Conservation (phyloP, 1,140 invertebrate genomes). For the Zaprionus camerounensis region DNA sequence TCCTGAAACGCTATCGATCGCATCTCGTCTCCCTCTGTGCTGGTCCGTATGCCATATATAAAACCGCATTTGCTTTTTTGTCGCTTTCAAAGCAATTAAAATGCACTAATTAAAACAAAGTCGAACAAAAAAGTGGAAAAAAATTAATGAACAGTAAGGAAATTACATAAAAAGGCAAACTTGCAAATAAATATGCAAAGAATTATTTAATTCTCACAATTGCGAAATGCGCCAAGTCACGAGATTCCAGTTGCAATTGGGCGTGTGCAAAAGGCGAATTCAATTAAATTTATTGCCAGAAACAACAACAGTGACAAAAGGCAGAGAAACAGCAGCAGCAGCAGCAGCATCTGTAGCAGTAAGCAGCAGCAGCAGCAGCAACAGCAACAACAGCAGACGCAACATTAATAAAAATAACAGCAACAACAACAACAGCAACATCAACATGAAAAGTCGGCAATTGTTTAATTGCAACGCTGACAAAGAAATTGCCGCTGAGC, state of each 20-base stretch:
- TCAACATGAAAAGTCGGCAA: conserved; percentile 52
- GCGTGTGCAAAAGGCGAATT: conserved; percentile 62
- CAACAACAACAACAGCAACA: conserved; percentile 34
- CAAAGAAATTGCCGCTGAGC: conserved; percentile 71
- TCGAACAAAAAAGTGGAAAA: conserved; percentile 30
- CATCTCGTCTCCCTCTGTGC: conserved; percentile 1
- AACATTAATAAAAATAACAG: conserved; percentile 37
- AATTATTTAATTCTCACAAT: conserved; percentile 81
- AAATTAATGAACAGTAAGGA: conserved; percentile 69
- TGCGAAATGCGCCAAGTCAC: conserved; percentile 70
- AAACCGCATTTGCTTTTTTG: not conserved
- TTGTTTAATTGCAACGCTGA: conserved; percentile 77
- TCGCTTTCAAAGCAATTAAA: conserved; percentile 34
- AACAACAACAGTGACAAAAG: conserved; percentile 46
- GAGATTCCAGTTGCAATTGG: conserved; percentile 67
- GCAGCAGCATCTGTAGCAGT: conserved; percentile 30
- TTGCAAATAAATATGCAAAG: conserved; percentile 80
- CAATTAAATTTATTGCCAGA: conserved; percentile 72
- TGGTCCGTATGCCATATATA: not conserved
- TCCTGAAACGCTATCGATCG: not conserved
- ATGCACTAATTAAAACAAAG: conserved; percentile 46
- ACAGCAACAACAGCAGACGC: conserved; percentile 16
- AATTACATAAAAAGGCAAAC: conserved; percentile 63
- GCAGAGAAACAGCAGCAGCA: conserved; percentile 25
- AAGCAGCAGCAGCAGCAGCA: conserved; percentile 19